A percentile compares a stretch with the other conserved stretches of the same genome.
phyloP scores from a whole-genome alignment of 2,888 invertebrate genomes.

The Rhagophthalmus giganteus region DNA sequence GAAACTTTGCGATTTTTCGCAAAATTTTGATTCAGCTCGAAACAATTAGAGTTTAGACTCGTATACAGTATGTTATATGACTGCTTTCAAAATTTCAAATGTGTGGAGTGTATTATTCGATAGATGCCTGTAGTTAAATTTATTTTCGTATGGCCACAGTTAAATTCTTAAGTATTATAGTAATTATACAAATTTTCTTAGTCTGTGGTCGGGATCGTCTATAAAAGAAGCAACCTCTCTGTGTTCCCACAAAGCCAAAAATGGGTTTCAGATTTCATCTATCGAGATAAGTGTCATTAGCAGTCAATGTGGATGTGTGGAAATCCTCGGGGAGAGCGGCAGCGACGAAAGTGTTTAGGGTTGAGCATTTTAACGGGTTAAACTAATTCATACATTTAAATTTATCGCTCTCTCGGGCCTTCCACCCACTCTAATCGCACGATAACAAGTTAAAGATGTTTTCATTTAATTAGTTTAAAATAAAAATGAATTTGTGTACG shows the following conservation, averaged over 20 bases:
- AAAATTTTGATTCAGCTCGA: no score
- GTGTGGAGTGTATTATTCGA: no score
- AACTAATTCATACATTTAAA: slow-evolving; percentile 12
- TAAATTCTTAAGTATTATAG: no score
- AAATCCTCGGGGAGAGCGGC: slow-evolving; percentile 15
- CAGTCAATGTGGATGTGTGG: slow-evolving; percentile 12
- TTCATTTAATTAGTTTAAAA: neutral
- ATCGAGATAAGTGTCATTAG: slow-evolving; percentile 24
- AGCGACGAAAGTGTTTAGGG: slow-evolving; percentile 18
- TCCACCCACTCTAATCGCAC: slow-evolving; percentile 16
- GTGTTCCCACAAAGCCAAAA: slow-evolving; percentile 6
- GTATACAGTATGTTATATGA: no score
- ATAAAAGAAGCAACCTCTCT: neutral
- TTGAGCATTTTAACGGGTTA: slow-evolving; percentile 13
- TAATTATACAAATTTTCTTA: no score
- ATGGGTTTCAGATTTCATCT: slow-evolving; percentile 21
- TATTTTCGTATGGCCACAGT: no score
- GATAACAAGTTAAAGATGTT: slow-evolving; percentile 2
- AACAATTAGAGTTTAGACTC: no score
- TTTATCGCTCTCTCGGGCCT: slow-evolving; percentile 14
- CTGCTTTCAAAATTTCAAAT: no score
- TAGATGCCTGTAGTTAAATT: no score
- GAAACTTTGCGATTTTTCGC: no score
- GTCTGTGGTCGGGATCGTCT: no score
- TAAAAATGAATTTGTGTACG: neutral